Percentiles rank a stretch among this genome's conserved stretches.
Evolutionary conservation across 1,140 invertebrate genomes (phyloP).

Genomic region (Drosophila nikananu): DNA sequence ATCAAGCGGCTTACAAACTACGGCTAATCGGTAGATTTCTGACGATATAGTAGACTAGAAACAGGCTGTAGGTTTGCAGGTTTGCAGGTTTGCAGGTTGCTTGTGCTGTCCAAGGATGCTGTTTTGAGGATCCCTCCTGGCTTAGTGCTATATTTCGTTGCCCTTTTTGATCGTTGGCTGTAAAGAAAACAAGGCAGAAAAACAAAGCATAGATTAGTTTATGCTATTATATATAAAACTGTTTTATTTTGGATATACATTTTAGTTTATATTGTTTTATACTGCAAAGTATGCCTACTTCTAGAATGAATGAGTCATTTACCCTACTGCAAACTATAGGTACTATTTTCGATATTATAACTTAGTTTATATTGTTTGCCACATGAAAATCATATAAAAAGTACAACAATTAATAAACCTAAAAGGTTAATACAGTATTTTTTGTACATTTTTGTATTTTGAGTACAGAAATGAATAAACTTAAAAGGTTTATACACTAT

Average conservation of each 20-base stretch:
- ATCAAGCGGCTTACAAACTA: constrained; percentile 66
- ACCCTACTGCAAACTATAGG: too few species aligned
- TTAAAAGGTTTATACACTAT: not conserved
- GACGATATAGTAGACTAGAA: constrained; percentile 61
- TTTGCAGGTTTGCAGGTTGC: not conserved
- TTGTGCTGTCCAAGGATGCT: constrained; percentile 1
- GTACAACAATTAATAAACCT: too few species aligned
- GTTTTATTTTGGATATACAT: too few species aligned
- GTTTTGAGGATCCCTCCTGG: not conserved
- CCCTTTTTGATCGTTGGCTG: constrained; percentile 18
- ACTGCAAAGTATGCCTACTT: not conserved
- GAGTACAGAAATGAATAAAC: not conserved
- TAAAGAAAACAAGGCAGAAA: not conserved
- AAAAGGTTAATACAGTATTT: too few species aligned
- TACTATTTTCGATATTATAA: too few species aligned
- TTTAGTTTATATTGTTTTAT: not conserved
- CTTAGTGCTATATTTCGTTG: constrained; percentile 5
- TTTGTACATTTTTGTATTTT: too few species aligned
- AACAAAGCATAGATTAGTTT: not conserved
- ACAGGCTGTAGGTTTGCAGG: constrained; percentile 21
- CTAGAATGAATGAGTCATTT: too few species aligned
- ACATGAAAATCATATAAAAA: too few species aligned
- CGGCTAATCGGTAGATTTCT: constrained; percentile 45
- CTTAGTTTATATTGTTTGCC: too few species aligned
- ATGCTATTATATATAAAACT: too few species aligned